phyloP scores from a whole-genome alignment of 2,888 invertebrate genomes.

The Branchipolynoe longqiensis region DNA sequence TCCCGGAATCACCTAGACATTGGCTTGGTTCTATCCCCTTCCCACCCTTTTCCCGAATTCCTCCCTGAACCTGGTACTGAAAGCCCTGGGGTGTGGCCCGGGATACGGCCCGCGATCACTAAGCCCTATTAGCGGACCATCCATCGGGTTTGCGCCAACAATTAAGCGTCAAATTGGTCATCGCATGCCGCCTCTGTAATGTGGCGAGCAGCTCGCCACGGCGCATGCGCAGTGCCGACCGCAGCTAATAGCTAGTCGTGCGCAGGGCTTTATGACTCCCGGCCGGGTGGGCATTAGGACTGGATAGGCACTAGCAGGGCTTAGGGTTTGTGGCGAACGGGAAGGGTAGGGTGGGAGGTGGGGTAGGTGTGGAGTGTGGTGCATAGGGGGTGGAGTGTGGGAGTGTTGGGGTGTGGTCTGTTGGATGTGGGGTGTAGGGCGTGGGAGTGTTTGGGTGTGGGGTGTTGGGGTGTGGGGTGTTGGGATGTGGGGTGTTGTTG shows the following conservation, averaged over 20 bases:
- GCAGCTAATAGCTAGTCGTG: not conserved
- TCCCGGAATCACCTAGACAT: no score
- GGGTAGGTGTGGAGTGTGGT: no score
- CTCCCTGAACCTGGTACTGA: not conserved
- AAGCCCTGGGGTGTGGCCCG: conserved; percentile 1
- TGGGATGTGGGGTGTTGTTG: no score
- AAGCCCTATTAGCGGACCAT: no score
- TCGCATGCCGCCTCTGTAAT: conserved; percentile 11
- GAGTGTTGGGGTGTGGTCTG: no score
- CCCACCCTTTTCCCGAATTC: not conserved
- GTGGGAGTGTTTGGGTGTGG: no score
- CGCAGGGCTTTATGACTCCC: not conserved
- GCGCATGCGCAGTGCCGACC: not conserved
- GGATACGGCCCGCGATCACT: not conserved
- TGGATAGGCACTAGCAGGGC: no score
- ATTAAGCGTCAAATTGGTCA: conserved; percentile 52
- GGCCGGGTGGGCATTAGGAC: not conserved
- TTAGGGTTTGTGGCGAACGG: no score
- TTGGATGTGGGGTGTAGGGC: no score
- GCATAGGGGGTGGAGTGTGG: no score
- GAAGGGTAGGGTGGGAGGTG: no score
- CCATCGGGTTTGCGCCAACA: conserved; percentile 39
- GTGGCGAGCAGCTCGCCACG: not conserved
- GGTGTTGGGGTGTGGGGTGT: no score
- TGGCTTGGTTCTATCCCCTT: not conserved